Evolutionary conservation across 1,140 invertebrate species (phyloP).

Genomic region (Drosophila busckii): DNA sequence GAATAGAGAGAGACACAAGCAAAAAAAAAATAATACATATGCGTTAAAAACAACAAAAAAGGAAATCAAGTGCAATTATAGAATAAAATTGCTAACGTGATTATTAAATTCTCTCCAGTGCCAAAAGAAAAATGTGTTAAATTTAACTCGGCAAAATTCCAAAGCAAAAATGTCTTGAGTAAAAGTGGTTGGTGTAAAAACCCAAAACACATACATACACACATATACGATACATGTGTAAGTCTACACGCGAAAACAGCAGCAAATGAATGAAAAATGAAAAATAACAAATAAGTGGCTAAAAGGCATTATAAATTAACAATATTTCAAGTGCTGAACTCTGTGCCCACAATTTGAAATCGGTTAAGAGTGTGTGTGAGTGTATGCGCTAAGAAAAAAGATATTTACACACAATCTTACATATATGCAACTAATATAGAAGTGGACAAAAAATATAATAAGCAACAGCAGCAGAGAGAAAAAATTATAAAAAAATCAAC

Average conservation of each 20-base stretch:
- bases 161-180: slow-evolving; percentile 61
- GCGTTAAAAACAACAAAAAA: slow-evolving; percentile 29
- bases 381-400: slow-evolving; percentile 51
- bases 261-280: slow-evolving; percentile 29
- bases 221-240: too few relatives aligned
- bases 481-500: slow-evolving; percentile 68
- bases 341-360: slow-evolving; percentile 39
- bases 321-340: slow-evolving; percentile 59
- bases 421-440: slow-evolving; percentile 64
- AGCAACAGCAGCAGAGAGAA: slow-evolving; percentile 36
- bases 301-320: slow-evolving; percentile 60
- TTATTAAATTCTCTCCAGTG: slow-evolving; percentile 37
- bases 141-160: slow-evolving; percentile 30
- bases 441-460: slow-evolving; percentile 66
- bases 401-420: slow-evolving; percentile 46
- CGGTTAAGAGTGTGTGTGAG: slow-evolving; percentile 21
- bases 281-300: slow-evolving; percentile 50
- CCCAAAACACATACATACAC: slow-evolving; percentile 36
- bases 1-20: slow-evolving; percentile 46
- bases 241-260: slow-evolving; percentile 32
- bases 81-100: slow-evolving; percentile 20
- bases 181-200: slow-evolving; percentile 61
- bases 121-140: slow-evolving; percentile 29
- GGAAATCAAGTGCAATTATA: slow-evolving; percentile 47
- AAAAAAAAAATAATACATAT: slow-evolving; percentile 24